These are phyloP conservation scores for Melanotaenia pygmaea DNA, from an alignment of 2,797 vertebrate genomes.

Conservation along the genomic window DNA sequence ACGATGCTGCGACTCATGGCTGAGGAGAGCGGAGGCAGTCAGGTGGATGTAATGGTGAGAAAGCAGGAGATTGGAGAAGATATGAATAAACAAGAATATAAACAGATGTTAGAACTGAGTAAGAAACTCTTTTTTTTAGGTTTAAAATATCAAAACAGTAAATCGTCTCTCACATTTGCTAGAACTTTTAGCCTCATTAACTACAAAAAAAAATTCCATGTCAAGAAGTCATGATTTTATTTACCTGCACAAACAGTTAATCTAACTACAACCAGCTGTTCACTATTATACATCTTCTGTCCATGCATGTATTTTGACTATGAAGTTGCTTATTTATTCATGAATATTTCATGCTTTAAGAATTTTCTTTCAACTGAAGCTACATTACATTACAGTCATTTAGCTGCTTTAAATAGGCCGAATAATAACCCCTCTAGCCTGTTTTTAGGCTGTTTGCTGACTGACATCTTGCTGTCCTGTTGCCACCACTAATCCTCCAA, in stretches of 20 bases:
- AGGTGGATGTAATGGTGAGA: not conserved
- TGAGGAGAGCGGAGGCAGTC: conserved; percentile 46
- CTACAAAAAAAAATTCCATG: not conserved
- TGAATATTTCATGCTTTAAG: not conserved
- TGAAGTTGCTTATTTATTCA: not conserved
- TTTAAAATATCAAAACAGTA: not conserved
- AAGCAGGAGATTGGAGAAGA: not conserved
- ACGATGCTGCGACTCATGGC: conserved; percentile 98
- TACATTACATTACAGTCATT: no score
- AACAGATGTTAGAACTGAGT: not conserved
- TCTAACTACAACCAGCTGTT: no score
- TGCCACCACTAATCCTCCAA: conserved; percentile 54
- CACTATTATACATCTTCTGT: not conserved
- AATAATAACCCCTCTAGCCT: conserved; percentile 16
- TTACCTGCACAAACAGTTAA: no score
- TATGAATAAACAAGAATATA: not conserved
- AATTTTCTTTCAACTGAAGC: not conserved
- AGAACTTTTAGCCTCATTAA: not conserved
- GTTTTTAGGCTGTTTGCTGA: conserved; percentile 49
- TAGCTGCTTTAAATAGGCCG: conserved; percentile 17
- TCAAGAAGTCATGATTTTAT: no score
- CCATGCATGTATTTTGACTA: not conserved
- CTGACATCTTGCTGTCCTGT: conserved; percentile 41
- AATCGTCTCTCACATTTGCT: not conserved
- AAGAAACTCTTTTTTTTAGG: not conserved